phyloP scores from a whole-genome alignment of 2,888 invertebrate genomes.

The Lithosia quadra region DNA sequence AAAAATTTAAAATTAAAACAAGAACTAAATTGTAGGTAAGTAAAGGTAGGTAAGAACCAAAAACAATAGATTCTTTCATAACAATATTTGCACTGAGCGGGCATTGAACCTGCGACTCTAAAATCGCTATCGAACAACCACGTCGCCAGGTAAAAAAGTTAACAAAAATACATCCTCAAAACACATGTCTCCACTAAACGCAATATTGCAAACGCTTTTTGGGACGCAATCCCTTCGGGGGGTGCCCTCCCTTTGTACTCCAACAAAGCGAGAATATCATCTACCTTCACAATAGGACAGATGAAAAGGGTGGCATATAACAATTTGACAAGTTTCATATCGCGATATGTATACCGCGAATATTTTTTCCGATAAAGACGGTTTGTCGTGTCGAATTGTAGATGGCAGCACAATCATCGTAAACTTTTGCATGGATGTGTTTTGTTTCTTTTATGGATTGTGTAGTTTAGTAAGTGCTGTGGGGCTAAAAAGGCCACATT shows the following conservation, averaged over 20 bases:
- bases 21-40: no score
- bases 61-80: conserved; percentile 19
- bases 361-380: conserved; percentile 17
- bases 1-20: no score
- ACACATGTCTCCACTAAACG: conserved; percentile 2
- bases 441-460: conserved; percentile 6
- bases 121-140: not conserved
- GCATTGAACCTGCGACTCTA: no score
- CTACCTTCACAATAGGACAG: conserved; percentile 34
- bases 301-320: conserved; percentile 47
- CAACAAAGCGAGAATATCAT: conserved; percentile 26
- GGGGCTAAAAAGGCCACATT: no score
- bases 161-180: not conserved
- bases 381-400: conserved; percentile 11
- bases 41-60: no score
- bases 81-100: no score
- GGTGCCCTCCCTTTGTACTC: conserved; percentile 24
- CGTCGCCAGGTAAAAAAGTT: not conserved
- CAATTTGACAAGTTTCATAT: conserved; percentile 53
- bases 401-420: conserved; percentile 20
- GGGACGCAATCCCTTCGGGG: conserved; percentile 28
- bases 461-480: no score
- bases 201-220: conserved; percentile 24
- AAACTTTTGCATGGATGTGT: conserved; percentile 8
- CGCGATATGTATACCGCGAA: conserved; percentile 28